Base-by-base conservation (phyloP, 2,888 invertebrate species). In the Autographa gamma region DNA sequence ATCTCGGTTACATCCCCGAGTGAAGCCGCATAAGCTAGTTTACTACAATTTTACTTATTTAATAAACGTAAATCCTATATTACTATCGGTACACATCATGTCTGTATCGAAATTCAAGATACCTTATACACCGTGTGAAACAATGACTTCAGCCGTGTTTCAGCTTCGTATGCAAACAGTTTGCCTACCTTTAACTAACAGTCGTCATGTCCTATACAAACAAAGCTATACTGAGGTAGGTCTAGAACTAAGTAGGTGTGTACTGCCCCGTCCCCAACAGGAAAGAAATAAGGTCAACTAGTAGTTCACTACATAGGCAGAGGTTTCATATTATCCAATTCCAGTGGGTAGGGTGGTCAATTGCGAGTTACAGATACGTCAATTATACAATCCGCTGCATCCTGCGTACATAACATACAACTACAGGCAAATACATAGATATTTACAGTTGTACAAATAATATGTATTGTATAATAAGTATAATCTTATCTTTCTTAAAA, bases 261-360 rank as follows among this genome's bases (percentile, higher is more conserved):
- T 25, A 25, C 43, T 3, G 6, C 54, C 54, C 54, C 9, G 7
- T 54, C 41, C 66, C 60, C 38, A 59, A 48, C 25, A 43, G 65
- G 25, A 63, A 43, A 65, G 76, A 68, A 31, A 25, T 18, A 14
- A 56, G 54, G 54, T 34, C 43, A 73, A 73, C 69, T 66, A n/a
- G 52, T 60, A 63, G 38, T 63, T 66, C 16, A 56, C 43, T 56
- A 59, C 19, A 43, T 71, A 71, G 62, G 58, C 69, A 58, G 69
- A 79, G 62, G 71, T 67, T 63, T 60, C 61, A 64, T 61, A 86
- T 88, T 87, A 85, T 85, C 71, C 86, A 87, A 89, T 90, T 87
- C 73, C 61, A 84, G 77, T 79, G 80, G 76, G 68, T 76, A 69
- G 74, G 56, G 60, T 54, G 60, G 70, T 71, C 81, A 84, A 75